Base-by-base conservation (phyloP, 2,113 vertebrate species). In the Anseranas semipalmata region DNA sequence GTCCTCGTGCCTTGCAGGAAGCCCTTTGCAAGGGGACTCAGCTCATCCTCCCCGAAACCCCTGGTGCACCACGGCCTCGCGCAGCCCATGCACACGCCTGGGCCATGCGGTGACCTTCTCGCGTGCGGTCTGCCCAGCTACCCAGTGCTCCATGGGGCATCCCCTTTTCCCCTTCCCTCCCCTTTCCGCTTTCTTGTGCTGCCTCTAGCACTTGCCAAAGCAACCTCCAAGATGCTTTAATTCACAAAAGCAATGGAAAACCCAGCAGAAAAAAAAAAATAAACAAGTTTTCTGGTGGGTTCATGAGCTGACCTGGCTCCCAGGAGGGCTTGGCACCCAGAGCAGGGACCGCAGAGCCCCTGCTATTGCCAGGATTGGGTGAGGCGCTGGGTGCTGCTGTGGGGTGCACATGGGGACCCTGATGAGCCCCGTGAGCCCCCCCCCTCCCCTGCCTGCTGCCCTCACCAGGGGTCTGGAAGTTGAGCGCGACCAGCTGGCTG, bases 391-490 rank as follows among this genome's bases (percentile, higher is more conserved):
- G 52, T 53, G 52, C 37, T 39, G 13, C 32, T 35, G 32, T 8
- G 32, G 66, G 43, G 24, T 12, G 45, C n/a, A 18, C 12, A 11
- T 45, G 41, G 19, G 28, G 18, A 21, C 48, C 48, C 48, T 11
- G 13, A 52, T 4, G 7, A 52, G 50, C 50, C 4, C 62, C 43
- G 25, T 10, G 9, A 43, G 35, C 75, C 16, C 24, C 59, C 52
- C 8, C 66, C 37, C 83, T 37, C 48, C 73, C 56, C 74, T 43
- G 46, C 66, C 56, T 1, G 7, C 81, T 77, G 90, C 4, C 35
- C 97, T 97, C 95, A 99, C 99, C 99, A 97, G 99, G 99, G 24
- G 99, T 99, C 98, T 99, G 99, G 96, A 99, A 99, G 98, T 99
- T 99, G 79, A 99, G 99, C 0, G 99, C 99, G 62, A 99, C 99